Evolutionary conservation across 2,113 vertebrate genomes (phyloP).

Genomic region (Nesogale talazaci): DNA sequence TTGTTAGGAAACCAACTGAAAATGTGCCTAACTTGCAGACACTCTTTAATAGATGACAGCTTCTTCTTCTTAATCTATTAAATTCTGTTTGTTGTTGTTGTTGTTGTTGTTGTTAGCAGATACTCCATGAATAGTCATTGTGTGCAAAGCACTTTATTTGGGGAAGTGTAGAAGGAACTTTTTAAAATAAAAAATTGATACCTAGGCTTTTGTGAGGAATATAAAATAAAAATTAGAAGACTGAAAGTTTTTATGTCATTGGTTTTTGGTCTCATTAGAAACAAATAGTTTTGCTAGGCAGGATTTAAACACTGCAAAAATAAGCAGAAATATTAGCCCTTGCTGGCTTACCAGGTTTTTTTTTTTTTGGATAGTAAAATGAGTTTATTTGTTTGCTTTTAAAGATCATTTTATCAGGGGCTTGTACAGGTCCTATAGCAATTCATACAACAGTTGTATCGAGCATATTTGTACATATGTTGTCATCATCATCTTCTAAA

Average conservation of each 20-base stretch:
- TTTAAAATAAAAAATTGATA: conserved; percentile 8
- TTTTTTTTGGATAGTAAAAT: conserved; percentile 16
- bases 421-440: no score
- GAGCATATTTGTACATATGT: no score
- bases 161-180: conserved; percentile 12
- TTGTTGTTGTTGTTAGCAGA: no score
- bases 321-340: conserved; percentile 3
- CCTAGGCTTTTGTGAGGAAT: neutral
- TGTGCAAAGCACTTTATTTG: neutral
- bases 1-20: neutral
- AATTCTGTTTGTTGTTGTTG: neutral
- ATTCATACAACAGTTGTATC: no score
- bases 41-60: neutral
- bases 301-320: conserved; percentile 14
- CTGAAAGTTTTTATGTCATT: conserved; percentile 9
- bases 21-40: neutral
- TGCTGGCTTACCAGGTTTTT: neutral
- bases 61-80: conserved; percentile 18
- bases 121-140: neutral
- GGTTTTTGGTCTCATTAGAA: conserved; percentile 8
- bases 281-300: neutral
- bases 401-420: no score
- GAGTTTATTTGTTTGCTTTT: neutral
- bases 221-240: conserved; percentile 21
- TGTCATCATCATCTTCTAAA: no score